Base-by-base conservation (phyloP, 2,888 invertebrate species). In the Napeogenes inachia region DNA sequence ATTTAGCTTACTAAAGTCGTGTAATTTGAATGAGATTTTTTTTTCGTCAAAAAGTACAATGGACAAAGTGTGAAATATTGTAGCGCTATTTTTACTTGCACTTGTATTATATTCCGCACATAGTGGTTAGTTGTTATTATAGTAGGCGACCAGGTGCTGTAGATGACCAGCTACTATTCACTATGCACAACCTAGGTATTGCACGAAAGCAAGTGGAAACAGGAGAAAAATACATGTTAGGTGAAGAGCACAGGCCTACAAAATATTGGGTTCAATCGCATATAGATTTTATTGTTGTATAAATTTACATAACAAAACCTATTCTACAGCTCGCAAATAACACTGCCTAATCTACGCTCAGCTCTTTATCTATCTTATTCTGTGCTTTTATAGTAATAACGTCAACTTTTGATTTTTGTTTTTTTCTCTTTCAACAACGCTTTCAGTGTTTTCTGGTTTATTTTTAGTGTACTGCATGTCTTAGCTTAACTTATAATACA, bases 341-440 rank as follows among this genome's bases (percentile, higher is more conserved):
- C 89, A 84, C 81, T 75, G 90, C 90, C 90, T 90, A 90, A 90
- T 89, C 81, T 83, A 77, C 77, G 86, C 87, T 85, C 85, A 84
- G 81, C 80, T 85, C 81, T 84, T 75, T 85, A 82, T 68, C 71
- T 75, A 70, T 87, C 83, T 85, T 82, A 76, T 77, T 82, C 83
- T 87, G 77, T 85, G 88, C 88, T 87, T 85, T 76, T 80, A 78
- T 81, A 72, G 73, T 76, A 81, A 76, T 81, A 82, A 84, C 82
- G 75, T 75, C 77, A 78, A 73, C 79, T 61, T 75, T 75, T 74
- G 8, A 10, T 3, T 71, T 70, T 73, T 67, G 60, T 61, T 62
- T 64, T 62, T 61, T 56, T 66, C 57, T 59, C 54, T 57, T 46
- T 50, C 53, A 62, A 54, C 46, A 59, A 8, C 21, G 62, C 59